These are phyloP conservation scores for Ophraella communa DNA, from an alignment of 2,888 invertebrate genomes.

Conservation along the genomic window DNA sequence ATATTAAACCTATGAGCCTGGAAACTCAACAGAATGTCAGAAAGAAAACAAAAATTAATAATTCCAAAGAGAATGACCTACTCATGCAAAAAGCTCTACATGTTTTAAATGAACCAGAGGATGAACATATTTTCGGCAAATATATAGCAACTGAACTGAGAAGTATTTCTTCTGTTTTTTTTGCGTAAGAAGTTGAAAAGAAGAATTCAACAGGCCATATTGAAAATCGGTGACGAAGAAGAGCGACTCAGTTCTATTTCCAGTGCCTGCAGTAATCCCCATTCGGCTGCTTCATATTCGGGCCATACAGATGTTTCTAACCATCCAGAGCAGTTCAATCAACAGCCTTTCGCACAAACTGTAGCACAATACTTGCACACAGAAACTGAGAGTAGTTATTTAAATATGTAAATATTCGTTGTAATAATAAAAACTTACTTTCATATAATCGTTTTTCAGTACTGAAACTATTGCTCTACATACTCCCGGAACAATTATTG, in stretches of 20 bases:
- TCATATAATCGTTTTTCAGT: too few species aligned
- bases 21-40: too few species aligned
- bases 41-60: neutral
- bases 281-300: neutral
- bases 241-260: neutral
- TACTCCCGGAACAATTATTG: too few species aligned
- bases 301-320: neutral
- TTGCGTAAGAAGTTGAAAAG: constrained; percentile 21
- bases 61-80: neutral
- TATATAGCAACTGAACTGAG: constrained; percentile 31
- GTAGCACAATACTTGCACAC: neutral
- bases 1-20: too few species aligned
- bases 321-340: too few species aligned
- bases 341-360: neutral
- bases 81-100: neutral
- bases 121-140: constrained; percentile 30
- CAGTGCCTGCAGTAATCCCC: too few species aligned
- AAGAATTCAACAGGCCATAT: constrained; percentile 23
- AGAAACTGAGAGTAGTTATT: neutral
- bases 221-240: constrained; percentile 26
- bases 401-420: too few species aligned
- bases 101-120: constrained; percentile 24
- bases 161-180: constrained; percentile 24
- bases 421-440: too few species aligned
- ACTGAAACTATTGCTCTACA: too few species aligned